Base-by-base conservation (phyloP, 2,888 invertebrate genomes). In the Ichneumon xanthorius region DNA sequence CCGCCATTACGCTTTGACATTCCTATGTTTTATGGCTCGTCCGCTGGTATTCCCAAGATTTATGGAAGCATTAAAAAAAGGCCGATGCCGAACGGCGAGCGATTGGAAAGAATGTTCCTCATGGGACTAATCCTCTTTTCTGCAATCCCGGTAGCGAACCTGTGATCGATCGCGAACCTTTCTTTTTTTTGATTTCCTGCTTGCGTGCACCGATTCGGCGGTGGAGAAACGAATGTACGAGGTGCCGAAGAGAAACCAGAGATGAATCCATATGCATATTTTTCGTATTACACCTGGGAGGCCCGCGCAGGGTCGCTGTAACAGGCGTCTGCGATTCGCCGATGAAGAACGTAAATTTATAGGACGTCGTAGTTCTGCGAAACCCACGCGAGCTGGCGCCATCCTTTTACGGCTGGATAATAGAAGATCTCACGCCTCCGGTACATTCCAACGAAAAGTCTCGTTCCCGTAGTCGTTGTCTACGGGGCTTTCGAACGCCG, bases 381-480 rank as follows among this genome's bases (percentile, higher is more conserved):
- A 72, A 68, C 67, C 78, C 78, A 65, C 68, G 30, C 68, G 78
- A 70, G 19, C 22, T 80, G 83, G 83, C 83, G 83, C 83, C 83
- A 77, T 70, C 70, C 40, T 50, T 48, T 70, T 55, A 19, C 72
- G 5, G 19, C 55, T 40, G 33, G 22, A 30, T 72, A 37, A 55
- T 26, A 14, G 9, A 30, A 55, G 30, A 33, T 75, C 70, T 70
- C 75, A 70, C 79, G 83, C 83, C 73, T 79, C 73, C 82, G 79
- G 79, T 68, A 48, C 33, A 84, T 84, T 84, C 76, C 80, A 84
- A 55, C 80, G 53, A 48, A 48, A 72, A 53, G 58, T 61, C 65
- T 61, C n/a, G 63, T 58, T 33, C 33, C 1, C 40, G 40, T 4
- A 11, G 7, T 40, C 40, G 19, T 37, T 37, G 37, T 67, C 65